Percentiles rank a stretch among this genome's conserved stretches.
Evolutionary conservation across 2,113 vertebrate genomes (phyloP).

Genomic region (Anguilla rostrata): DNA sequence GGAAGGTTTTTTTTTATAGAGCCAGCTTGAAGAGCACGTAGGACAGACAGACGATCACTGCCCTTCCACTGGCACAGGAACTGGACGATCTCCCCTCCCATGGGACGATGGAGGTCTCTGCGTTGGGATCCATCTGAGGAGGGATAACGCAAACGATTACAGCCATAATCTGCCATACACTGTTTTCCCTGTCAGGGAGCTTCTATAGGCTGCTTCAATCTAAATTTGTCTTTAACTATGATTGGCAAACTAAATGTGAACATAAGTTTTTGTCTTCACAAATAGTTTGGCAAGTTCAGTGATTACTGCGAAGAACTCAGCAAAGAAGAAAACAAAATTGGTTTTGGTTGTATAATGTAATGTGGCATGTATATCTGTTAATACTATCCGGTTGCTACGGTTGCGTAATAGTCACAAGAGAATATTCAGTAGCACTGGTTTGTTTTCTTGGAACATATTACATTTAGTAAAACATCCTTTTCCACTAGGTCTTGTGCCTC

Average conservation of each 20-base stretch:
- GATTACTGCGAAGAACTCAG: no score
- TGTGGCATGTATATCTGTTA: neutral
- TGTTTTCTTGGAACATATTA: neutral
- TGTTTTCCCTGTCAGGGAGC: no score
- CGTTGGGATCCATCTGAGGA: constrained; percentile 17
- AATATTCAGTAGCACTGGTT: neutral
- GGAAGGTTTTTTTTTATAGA: constrained; percentile 20
- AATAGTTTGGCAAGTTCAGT: no score
- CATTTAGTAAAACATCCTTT: neutral
- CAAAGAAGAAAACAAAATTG: no score
- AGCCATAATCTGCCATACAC: neutral
- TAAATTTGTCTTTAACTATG: no score
- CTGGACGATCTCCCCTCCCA: constrained; percentile 6
- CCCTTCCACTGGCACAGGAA: neutral
- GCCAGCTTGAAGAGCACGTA: constrained; percentile 19
- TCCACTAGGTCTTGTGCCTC: neutral
- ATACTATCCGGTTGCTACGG: neutral
- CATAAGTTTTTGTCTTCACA: no score
- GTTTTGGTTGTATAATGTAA: no score
- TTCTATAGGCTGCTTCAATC: no score
- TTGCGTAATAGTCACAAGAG: neutral
- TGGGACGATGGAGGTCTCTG: constrained; percentile 1
- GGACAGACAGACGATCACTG: constrained; percentile 3
- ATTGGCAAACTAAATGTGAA: no score
- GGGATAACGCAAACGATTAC: neutral